Conservation (phyloP, 2,113 vertebrate species). For the Heterocephalus glaber region DNA sequence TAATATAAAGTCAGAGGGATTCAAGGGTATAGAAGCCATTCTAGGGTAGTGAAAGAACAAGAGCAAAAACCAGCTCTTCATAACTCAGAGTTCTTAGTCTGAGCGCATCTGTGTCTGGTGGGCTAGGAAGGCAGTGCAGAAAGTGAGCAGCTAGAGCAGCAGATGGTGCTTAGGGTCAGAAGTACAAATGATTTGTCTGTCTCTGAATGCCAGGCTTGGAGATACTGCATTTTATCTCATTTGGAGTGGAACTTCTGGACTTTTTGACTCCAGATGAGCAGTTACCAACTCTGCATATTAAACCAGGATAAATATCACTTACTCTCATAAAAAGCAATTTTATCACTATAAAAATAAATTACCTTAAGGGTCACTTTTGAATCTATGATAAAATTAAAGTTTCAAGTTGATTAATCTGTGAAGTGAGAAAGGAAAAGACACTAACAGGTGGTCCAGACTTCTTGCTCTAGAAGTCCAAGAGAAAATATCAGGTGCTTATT, state of each 20-base stretch:
- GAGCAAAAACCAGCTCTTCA: neutral
- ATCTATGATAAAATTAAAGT: conserved; percentile 23
- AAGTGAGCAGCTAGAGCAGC: neutral
- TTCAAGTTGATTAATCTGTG: neutral
- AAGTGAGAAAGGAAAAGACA: neutral
- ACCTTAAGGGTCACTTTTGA: neutral
- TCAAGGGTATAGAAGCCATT: neutral
- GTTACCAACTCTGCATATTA: neutral
- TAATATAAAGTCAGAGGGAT: neutral
- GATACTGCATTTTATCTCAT: neutral
- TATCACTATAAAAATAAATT: neutral
- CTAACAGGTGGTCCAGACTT: neutral
- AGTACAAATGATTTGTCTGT: neutral
- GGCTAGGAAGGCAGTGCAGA: neutral
- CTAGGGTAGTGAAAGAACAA: neutral
- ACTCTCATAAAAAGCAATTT: neutral
- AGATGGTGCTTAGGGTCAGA: neutral
- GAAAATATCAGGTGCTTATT: neutral
- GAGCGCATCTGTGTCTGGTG: neutral
- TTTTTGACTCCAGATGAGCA: neutral
- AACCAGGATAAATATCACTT: neutral
- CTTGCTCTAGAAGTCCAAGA: neutral
- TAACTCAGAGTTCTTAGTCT: neutral
- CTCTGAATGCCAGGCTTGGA: neutral
- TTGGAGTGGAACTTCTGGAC: neutral